These are phyloP conservation scores for Tholera decimalis DNA, from an alignment of 2,888 invertebrate genomes.

Conservation along the genomic window DNA sequence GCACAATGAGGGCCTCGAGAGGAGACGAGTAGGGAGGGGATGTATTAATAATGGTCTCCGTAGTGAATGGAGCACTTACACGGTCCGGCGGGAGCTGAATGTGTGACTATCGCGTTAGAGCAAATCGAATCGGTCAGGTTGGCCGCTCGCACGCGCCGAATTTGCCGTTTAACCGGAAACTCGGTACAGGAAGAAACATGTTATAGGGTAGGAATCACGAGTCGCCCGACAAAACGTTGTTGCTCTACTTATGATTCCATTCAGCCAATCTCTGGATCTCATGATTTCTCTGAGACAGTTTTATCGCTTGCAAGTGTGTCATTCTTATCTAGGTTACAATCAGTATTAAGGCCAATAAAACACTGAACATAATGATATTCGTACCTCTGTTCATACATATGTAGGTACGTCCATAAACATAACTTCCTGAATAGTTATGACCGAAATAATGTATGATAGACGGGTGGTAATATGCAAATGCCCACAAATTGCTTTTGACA, in stretches of 20 bases:
- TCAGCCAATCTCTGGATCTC: not conserved
- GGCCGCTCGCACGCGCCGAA: constrained; percentile 83
- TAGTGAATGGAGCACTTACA: constrained; percentile 90
- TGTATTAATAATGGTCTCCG: constrained; percentile 89
- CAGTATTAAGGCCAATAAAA: constrained; percentile 29
- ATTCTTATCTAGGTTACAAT: constrained; percentile 2
- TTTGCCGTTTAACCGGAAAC: constrained; percentile 83
- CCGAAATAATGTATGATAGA: constrained; percentile 70
- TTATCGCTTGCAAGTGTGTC: constrained; percentile 4
- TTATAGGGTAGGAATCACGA: constrained; percentile 70
- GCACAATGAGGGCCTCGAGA: constrained; percentile 86
- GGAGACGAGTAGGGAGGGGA: constrained; percentile 84
- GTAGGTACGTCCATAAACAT: constrained; percentile 31
- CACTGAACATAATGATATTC: constrained; percentile 15
- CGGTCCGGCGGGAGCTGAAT: constrained; percentile 88
- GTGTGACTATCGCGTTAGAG: constrained; percentile 89
- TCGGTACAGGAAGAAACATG: constrained; percentile 74
- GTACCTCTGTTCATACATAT: not conserved
- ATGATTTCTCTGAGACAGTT: not conserved
- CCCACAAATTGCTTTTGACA: constrained; percentile 74
- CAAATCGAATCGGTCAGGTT: constrained; percentile 89
- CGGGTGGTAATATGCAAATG: constrained; percentile 77
- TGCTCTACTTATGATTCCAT: constrained; percentile 47
- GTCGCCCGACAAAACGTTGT: constrained; percentile 63
- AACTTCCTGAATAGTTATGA: constrained; percentile 56